These are phyloP conservation scores for Drosophila sp. DNA, from an alignment of 1,140 invertebrate genomes.

Conservation along the genomic window DNA sequence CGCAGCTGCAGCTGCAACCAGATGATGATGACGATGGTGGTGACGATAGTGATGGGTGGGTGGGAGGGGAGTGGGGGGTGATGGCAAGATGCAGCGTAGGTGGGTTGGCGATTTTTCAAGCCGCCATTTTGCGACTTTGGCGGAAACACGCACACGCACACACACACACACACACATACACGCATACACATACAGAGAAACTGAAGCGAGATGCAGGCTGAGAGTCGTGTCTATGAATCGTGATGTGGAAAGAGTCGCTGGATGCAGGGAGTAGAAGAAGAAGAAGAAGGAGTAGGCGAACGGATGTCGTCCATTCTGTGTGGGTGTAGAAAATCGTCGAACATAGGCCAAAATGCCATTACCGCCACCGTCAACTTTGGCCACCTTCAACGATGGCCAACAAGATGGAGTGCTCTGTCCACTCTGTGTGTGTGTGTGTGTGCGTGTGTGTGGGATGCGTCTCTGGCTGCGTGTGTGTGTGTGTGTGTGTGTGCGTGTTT, in stretches of 20 bases:
- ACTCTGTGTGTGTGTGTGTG: conserved; percentile 11
- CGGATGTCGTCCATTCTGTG: conserved; percentile 21
- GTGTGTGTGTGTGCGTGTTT: conserved; percentile 51
- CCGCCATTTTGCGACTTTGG: conserved; percentile 79
- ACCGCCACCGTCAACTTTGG: conserved; percentile 75
- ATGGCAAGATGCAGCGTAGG: not conserved
- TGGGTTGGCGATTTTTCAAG: conserved; percentile 63
- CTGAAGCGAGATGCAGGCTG: conserved; percentile 24
- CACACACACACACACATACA: conserved; percentile 3
- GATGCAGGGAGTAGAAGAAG: not conserved
- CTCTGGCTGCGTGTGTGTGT: conserved; percentile 21
- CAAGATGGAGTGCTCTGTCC: conserved; percentile 59
- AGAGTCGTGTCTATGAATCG: conserved; percentile 8
- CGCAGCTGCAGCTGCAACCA: conserved; percentile 37
- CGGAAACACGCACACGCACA: conserved; percentile 60
- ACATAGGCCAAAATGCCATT: conserved; percentile 78
- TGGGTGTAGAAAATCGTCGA: conserved; percentile 77
- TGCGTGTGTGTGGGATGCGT: conserved; percentile 1
- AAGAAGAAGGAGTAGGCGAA: not conserved
- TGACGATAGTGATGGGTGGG: conserved; percentile 17
- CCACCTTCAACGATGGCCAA: conserved; percentile 55
- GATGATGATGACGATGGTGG: conserved; percentile 23
- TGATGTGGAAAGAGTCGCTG: not conserved
- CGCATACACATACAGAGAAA: conserved; percentile 2
- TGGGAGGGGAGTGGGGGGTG: not conserved